Evolutionary conservation across 2,888 invertebrate genomes (phyloP).

Genomic region (Andrena camellia): DNA sequence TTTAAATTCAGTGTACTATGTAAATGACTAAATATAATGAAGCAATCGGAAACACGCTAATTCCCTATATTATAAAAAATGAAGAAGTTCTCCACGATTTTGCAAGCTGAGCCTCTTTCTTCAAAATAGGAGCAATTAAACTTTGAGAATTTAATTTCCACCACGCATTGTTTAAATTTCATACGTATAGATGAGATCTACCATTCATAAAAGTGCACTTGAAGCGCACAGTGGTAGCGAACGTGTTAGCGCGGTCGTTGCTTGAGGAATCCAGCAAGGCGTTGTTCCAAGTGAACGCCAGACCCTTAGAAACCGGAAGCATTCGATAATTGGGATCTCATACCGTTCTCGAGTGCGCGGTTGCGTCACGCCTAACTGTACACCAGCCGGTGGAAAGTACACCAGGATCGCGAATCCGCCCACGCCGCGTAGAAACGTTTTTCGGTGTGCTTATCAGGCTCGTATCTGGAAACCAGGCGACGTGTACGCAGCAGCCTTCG

Average conservation of each 20-base stretch:
- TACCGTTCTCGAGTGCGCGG: conserved; percentile 49
- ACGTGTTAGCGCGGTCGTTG: conserved; percentile 7
- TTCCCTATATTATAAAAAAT: no score
- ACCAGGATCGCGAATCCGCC: conserved; percentile 61
- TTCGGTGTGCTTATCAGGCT: conserved; percentile 71
- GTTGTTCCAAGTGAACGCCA: conserved; percentile 42
- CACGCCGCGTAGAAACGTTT: conserved; percentile 70
- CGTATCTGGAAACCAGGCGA: conserved; percentile 40
- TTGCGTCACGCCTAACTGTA: conserved; percentile 79
- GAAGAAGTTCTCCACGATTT: no score
- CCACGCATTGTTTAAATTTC: no score
- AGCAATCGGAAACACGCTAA: no score
- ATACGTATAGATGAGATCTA: no score
- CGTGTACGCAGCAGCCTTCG: conserved; percentile 39
- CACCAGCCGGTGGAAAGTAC: conserved; percentile 56
- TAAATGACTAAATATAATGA: no score
- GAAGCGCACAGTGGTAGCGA: no score
- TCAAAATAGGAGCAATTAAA: no score
- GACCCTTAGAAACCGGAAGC: conserved; percentile 63
- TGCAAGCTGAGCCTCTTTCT: no score
- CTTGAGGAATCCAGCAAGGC: conserved; percentile 25
- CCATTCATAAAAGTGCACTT: no score
- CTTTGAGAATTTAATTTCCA: no score
- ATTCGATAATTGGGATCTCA: conserved; percentile 69
- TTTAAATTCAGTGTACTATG: no score